A percentile compares a stretch with the other conserved stretches of the same genome.
Evolutionary conservation across 2,888 invertebrate genomes (phyloP).

Genomic region (Sarcophaga caerulescens): DNA sequence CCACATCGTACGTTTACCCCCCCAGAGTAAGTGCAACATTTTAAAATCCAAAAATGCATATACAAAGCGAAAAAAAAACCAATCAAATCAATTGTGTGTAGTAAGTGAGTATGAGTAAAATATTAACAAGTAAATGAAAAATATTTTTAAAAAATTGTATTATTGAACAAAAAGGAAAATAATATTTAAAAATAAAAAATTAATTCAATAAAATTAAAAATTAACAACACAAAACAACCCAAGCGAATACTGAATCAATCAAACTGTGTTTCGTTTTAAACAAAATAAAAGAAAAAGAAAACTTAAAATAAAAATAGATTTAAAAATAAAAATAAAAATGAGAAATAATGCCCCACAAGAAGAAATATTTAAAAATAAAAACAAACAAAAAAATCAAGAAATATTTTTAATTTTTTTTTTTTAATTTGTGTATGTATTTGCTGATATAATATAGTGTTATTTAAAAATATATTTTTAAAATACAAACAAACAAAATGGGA

Average conservation of each 20-base stretch:
- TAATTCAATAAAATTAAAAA: conserved; percentile 41
- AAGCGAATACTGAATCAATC: conserved; percentile 52
- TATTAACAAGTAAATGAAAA: not conserved
- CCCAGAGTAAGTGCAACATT: conserved; percentile 20
- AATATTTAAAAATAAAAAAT: conserved; percentile 50
- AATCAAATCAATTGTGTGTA: conserved; percentile 4
- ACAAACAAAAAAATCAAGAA: not conserved
- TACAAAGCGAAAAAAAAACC: not conserved
- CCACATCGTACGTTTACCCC: conserved; percentile 19
- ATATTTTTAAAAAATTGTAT: conserved; percentile 23
- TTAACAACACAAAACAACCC: conserved; percentile 35
- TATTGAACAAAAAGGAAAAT: conserved; percentile 35
- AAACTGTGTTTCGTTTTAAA: conserved; percentile 71
- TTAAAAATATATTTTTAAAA: conserved; percentile 54
- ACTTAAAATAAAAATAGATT: not conserved
- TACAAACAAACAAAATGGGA: conserved; percentile 65
- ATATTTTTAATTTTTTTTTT: conserved; percentile 25
- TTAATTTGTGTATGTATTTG: conserved; percentile 54
- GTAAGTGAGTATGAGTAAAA: conserved; percentile 40
- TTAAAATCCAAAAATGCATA: not conserved
- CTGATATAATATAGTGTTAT: conserved; percentile 54
- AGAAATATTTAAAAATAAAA: not conserved
- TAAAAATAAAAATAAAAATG: conserved; percentile 46
- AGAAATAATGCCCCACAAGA: conserved; percentile 36
- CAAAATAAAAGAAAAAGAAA: conserved; percentile 44